phyloP scores from a whole-genome alignment of 1,140 invertebrate genomes.

The Acromyrmex heyeri region DNA sequence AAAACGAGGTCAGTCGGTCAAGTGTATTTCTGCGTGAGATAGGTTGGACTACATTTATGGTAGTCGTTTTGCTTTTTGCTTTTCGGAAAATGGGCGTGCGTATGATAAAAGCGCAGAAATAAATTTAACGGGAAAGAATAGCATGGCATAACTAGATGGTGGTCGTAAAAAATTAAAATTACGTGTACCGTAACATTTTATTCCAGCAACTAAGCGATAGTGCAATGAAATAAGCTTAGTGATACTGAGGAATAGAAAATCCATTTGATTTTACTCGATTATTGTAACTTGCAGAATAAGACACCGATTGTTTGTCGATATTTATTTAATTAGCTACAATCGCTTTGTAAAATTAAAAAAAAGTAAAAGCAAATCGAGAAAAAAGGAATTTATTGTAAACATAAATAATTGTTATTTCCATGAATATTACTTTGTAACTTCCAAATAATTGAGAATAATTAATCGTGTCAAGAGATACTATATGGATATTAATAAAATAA shows the following conservation, averaged over 20 bases:
- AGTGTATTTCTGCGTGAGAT: slow-evolving; percentile 36
- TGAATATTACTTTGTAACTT: not conserved
- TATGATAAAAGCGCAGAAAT: slow-evolving; percentile 13
- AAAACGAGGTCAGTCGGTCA: slow-evolving; percentile 61
- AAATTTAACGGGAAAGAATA: slow-evolving; percentile 41
- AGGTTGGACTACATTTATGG: slow-evolving; percentile 29
- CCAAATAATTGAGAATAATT: not conserved
- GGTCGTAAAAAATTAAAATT: not conserved
- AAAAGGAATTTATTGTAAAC: not conserved
- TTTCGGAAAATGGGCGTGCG: slow-evolving; percentile 18
- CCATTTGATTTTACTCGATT: not conserved
- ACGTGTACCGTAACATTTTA: not conserved
- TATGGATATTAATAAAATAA: not conserved
- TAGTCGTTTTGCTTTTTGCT: slow-evolving; percentile 6
- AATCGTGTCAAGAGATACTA: not conserved
- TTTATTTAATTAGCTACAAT: not conserved
- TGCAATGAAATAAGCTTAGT: not conserved
- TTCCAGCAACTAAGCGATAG: not conserved
- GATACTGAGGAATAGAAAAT: not conserved
- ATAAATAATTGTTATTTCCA: not conserved
- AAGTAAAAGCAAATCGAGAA: not conserved
- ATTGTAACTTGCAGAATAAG: not conserved
- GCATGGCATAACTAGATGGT: not conserved
- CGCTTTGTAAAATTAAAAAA: not conserved
- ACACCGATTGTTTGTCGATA: not conserved